Evolutionary conservation across 2,797 vertebrate genomes (phyloP).

Genomic region (Danionella dracula): DNA sequence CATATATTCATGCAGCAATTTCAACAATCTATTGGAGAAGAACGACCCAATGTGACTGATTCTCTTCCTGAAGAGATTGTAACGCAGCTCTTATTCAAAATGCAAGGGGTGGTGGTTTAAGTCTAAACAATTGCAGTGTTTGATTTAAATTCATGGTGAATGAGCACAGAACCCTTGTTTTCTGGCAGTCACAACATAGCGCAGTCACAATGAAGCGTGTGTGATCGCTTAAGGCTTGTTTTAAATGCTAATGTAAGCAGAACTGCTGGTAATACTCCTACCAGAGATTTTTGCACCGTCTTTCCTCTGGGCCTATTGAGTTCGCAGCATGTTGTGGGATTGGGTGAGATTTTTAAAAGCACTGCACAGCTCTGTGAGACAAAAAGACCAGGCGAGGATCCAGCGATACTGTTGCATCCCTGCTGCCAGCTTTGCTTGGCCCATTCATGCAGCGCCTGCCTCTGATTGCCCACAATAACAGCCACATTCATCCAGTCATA

Average conservation of each 20-base stretch:
- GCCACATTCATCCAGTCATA: constrained; percentile 54
- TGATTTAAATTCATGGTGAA: constrained; percentile 10
- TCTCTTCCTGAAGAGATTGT: neutral
- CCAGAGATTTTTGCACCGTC: constrained; percentile 11
- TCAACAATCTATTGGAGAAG: constrained; percentile 39
- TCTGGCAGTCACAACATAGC: neutral
- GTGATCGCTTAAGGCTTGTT: constrained; percentile 16
- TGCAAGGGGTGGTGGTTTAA: neutral
- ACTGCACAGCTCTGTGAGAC: constrained; percentile 31
- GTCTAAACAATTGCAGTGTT: constrained; percentile 1
- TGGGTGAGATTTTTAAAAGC: constrained; percentile 32
- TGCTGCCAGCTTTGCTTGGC: constrained; percentile 53
- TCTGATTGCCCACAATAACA: constrained; percentile 57
- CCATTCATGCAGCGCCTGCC: constrained; percentile 49
- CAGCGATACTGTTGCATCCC: constrained; percentile 48
- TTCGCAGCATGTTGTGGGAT: constrained; percentile 26
- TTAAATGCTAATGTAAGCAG: constrained; percentile 28
- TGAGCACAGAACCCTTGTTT: constrained; percentile 12
- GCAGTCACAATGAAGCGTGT: constrained; percentile 1
- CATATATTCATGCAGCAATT: constrained; percentile 45
- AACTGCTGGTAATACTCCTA: constrained; percentile 31
- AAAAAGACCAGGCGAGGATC: constrained; percentile 41
- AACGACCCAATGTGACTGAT: constrained; percentile 9
- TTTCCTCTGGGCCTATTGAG: constrained; percentile 30
- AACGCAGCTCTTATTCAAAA: neutral